These are phyloP conservation scores for Rhinoptilus africanus DNA, from an alignment of 2,113 vertebrate species.

Conservation along the genomic window DNA sequence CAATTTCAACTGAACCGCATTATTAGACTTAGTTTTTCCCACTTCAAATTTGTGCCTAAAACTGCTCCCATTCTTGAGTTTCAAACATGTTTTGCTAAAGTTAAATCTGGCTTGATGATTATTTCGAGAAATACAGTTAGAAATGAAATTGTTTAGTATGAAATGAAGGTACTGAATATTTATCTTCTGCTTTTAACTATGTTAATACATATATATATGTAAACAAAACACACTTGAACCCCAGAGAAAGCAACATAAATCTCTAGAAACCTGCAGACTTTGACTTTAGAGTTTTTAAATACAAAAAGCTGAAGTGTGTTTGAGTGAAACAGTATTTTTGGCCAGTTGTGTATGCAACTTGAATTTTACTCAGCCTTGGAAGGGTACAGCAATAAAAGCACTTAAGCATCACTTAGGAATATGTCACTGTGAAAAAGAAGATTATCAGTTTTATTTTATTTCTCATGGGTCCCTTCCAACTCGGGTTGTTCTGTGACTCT, in stretches of 20 bases:
- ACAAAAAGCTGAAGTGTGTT: background rate
- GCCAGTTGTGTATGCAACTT: background rate
- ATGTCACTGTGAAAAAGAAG: background rate
- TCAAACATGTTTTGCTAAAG: background rate
- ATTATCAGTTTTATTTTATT: background rate
- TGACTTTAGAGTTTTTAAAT: background rate
- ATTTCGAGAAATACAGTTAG: background rate
- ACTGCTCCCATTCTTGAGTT: background rate
- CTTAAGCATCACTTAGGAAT: background rate
- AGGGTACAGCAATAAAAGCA: background rate
- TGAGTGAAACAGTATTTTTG: background rate
- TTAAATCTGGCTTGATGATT: background rate
- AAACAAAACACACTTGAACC: background rate
- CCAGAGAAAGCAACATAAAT: background rate
- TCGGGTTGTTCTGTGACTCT: background rate
- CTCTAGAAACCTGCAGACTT: background rate
- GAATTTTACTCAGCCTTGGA: background rate
- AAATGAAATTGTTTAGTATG: background rate
- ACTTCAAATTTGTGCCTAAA: background rate
- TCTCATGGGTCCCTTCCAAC: fast-evolving
- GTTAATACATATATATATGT: background rate
- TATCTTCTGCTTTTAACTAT: background rate
- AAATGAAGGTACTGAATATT: background rate
- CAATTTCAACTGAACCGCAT: background rate
- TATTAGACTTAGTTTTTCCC: background rate